These are phyloP conservation scores for Chiroxiphia lanceolata DNA, from an alignment of 2,797 vertebrate species.

Conservation along the genomic window DNA sequence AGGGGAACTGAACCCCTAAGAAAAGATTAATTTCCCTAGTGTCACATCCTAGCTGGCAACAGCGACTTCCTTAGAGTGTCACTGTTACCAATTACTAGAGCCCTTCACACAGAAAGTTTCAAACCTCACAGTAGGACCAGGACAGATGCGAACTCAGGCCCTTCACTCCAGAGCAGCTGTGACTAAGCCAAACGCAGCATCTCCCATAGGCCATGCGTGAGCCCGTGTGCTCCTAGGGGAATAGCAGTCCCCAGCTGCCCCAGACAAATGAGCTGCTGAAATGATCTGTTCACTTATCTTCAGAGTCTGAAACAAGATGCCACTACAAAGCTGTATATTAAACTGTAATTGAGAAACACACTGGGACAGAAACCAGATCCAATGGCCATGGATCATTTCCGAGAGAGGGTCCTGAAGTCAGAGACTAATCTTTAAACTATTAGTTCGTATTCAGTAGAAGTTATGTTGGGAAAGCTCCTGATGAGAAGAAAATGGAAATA, in stretches of 20 bases:
- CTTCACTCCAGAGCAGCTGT: not conserved
- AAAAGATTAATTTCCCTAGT: not conserved
- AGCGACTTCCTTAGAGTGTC: not conserved
- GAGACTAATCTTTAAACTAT: conserved; percentile 25
- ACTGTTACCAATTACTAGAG: not conserved
- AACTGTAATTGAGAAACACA: conserved; percentile 47
- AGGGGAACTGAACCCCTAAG: not conserved
- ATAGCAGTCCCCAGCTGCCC: not conserved
- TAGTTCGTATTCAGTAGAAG: not conserved
- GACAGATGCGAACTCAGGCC: not conserved
- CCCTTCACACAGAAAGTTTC: not conserved
- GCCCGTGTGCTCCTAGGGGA: not conserved
- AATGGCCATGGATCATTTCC: not conserved
- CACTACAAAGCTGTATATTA: conserved; percentile 35
- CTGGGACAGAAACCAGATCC: conserved; percentile 25
- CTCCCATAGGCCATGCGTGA: not conserved
- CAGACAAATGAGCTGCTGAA: not conserved
- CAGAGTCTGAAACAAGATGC: conserved; percentile 6
- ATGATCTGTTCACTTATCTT: not conserved
- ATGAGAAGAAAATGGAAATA: conserved; percentile 47
- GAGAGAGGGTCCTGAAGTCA: conserved; percentile 10
- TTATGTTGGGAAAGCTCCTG: conserved; percentile 18
- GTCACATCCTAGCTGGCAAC: not conserved
- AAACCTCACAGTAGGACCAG: not conserved
- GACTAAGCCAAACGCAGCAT: not conserved